Percentiles rank a stretch among this genome's conserved stretches.
phyloP scores from a whole-genome alignment of 2,888 invertebrate genomes.

The Synergus itoensis region DNA sequence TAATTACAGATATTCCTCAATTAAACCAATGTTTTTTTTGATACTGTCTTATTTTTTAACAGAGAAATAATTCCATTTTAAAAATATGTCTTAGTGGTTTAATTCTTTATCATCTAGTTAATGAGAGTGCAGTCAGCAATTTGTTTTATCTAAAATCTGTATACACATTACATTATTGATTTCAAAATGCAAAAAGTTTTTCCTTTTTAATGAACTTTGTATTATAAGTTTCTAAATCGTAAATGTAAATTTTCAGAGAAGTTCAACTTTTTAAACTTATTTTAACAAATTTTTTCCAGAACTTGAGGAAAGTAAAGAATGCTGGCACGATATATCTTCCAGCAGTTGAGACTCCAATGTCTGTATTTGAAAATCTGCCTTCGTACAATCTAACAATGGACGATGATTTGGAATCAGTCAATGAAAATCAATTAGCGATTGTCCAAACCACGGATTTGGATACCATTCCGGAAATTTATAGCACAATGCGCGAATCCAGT shows the following conservation, averaged over 20 bases:
- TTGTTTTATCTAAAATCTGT: not conserved
- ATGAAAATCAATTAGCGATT: slow-evolving; percentile 62
- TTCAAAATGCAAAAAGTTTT: not conserved
- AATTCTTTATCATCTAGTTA: not conserved
- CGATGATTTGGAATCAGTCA: slow-evolving; percentile 76
- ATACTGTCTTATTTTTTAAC: not conserved
- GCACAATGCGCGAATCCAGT: slow-evolving; percentile 72
- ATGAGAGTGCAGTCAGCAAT: not conserved
- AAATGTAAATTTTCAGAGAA: no score
- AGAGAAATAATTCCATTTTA: not conserved
- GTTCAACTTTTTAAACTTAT: no score
- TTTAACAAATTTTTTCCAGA: slow-evolving; percentile 62
- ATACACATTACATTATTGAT: not conserved
- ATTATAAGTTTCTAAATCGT: not conserved
- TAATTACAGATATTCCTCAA: not conserved
- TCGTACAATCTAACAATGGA: slow-evolving; percentile 77
- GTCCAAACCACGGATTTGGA: slow-evolving; percentile 61
- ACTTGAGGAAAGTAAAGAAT: slow-evolving; percentile 74
- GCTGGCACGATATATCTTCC: slow-evolving; percentile 80
- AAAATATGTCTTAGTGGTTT: not conserved
- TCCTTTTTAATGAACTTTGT: not conserved
- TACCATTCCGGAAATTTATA: slow-evolving; percentile 61
- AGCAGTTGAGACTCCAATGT: slow-evolving; percentile 82
- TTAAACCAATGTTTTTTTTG: not conserved
- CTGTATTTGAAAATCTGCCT: slow-evolving; percentile 80